These are phyloP conservation scores for Pangasius larnaudii DNA, from an alignment of 2,797 vertebrate genomes.

Conservation along the genomic window DNA sequence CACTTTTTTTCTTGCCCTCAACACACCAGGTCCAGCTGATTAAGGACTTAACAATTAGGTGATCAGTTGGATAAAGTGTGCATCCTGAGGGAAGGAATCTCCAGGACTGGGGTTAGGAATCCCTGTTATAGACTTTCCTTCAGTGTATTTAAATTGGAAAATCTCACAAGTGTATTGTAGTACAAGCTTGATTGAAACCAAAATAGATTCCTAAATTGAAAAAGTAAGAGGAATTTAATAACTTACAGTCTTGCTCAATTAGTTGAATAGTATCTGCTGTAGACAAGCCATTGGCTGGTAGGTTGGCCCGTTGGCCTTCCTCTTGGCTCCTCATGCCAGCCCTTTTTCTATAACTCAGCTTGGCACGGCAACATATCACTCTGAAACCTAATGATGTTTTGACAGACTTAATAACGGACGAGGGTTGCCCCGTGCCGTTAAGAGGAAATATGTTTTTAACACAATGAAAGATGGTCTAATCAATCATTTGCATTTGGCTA, in stretches of 20 bases:
- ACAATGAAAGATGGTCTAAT: slow-evolving; percentile 63
- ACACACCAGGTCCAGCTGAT: background rate
- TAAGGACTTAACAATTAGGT: background rate
- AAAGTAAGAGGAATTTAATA: background rate
- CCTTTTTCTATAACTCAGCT: slow-evolving; percentile 23
- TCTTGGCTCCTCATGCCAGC: background rate
- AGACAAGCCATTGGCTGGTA: slow-evolving; percentile 7
- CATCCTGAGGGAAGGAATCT: background rate
- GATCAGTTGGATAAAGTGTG: background rate
- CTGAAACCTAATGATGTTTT: slow-evolving; percentile 56
- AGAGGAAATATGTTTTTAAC: slow-evolving; percentile 60
- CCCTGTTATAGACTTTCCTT: background rate
- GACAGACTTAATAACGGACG: slow-evolving; percentile 61
- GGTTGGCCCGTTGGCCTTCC: background rate
- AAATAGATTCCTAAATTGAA: background rate
- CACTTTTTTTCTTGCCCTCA: background rate
- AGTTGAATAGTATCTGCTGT: slow-evolving; percentile 13
- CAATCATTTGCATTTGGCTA: slow-evolving; percentile 66
- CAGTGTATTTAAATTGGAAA: background rate
- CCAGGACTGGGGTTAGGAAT: background rate
- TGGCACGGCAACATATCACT: slow-evolving; percentile 35
- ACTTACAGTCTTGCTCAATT: background rate
- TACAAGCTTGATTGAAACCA: background rate
- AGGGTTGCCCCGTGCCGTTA: slow-evolving; percentile 51
- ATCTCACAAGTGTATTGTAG: background rate